A percentile compares a stretch with the other conserved stretches of the same genome.
Evolutionary conservation across 2,113 vertebrate species (phyloP).

Genomic region (Suncus etruscus): DNA sequence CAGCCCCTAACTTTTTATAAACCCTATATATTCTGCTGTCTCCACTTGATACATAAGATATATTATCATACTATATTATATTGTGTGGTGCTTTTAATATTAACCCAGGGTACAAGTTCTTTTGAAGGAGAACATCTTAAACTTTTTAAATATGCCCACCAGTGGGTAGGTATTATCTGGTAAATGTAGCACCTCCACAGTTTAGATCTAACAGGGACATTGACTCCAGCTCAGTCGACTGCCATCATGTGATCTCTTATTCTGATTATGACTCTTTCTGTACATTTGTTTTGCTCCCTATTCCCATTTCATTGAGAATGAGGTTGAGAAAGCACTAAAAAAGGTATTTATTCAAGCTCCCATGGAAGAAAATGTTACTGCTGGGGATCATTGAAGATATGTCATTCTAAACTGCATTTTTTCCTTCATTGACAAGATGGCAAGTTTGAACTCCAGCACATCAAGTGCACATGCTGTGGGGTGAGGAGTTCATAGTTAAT

Average conservation of each 20-base stretch:
- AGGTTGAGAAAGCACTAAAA: background rate
- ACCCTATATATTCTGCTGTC: background rate
- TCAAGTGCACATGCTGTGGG: background rate
- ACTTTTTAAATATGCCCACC: background rate
- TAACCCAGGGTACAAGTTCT: background rate
- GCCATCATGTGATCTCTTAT: background rate
- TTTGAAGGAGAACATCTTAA: constrained; percentile 13
- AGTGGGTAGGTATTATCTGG: background rate
- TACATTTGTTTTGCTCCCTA: constrained; percentile 27
- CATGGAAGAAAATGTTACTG: constrained; percentile 31
- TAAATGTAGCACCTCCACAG: background rate
- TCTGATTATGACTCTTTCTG: background rate
- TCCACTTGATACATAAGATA: background rate
- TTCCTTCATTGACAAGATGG: background rate
- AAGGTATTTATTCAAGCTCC: constrained; percentile 34
- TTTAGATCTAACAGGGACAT: background rate
- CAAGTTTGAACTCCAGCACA: background rate
- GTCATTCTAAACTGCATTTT: constrained; percentile 25
- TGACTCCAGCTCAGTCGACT: background rate
- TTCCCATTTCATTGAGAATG: constrained; percentile 18
- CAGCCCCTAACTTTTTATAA: background rate
- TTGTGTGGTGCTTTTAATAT: background rate
- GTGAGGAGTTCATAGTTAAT: constrained; percentile 57
- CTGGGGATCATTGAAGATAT: background rate
- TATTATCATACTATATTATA: background rate